These are phyloP conservation scores for Pterobdella sp. DNA, from an alignment of 2,888 invertebrate genomes.

Conservation along the genomic window DNA sequence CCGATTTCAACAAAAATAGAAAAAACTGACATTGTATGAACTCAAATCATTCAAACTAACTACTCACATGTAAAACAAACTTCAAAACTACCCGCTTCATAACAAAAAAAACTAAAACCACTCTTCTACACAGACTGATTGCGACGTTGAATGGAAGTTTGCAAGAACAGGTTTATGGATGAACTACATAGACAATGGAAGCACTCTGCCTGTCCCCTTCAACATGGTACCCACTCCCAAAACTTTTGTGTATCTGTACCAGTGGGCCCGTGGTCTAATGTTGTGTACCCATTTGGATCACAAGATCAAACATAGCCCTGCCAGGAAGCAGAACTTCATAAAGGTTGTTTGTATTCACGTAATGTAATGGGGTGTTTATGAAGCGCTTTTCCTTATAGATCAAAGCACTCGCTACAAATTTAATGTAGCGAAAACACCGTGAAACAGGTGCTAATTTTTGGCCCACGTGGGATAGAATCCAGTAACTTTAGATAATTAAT, in stretches of 20 bases:
- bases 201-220: slow-evolving; percentile 63
- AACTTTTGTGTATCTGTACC: slow-evolving; percentile 45
- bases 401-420: too few species aligned
- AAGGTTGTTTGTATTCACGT: slow-evolving; percentile 6
- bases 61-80: background rate
- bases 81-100: background rate
- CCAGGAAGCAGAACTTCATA: slow-evolving; percentile 10
- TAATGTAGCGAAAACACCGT: too few species aligned
- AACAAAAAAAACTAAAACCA: too few species aligned
- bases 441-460: too few species aligned
- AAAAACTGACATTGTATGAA: background rate
- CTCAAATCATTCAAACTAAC: background rate
- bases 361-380: too few species aligned
- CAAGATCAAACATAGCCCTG: slow-evolving; percentile 42
- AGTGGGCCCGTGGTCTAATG: slow-evolving; percentile 23
- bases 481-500: background rate
- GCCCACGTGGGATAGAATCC: too few species aligned
- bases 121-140: slow-evolving; percentile 47
- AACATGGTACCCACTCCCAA: slow-evolving; percentile 58
- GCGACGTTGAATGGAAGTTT: slow-evolving; percentile 68
- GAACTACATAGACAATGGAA: slow-evolving; percentile 64
- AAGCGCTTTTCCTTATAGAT: too few species aligned
- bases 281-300: slow-evolving; percentile 38
- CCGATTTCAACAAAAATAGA: background rate
- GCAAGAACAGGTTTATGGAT: slow-evolving; percentile 67